Conservation (phyloP, 1,140 invertebrate genomes). For the Temnothorax curvispinosus region DNA sequence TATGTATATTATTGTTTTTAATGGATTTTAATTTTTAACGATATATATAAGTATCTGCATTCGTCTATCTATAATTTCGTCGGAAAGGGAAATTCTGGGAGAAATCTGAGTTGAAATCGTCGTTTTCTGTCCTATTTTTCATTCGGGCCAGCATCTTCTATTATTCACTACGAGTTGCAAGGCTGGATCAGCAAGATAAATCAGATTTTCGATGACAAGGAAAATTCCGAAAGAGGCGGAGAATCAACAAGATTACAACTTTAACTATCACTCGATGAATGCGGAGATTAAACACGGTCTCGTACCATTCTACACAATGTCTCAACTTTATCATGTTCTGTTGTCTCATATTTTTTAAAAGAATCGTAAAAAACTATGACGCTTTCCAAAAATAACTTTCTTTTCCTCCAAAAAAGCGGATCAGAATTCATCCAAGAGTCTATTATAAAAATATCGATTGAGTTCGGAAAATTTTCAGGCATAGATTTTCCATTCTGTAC, state of each 20-base stretch:
- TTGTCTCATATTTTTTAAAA: neutral
- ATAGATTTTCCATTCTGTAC: neutral
- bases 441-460: neutral
- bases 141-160: neutral
- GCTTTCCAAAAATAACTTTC: neutral
- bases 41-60: neutral
- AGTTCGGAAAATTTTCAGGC: neutral
- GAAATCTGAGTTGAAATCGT: neutral
- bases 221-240: constrained; percentile 27
- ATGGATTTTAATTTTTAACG: neutral
- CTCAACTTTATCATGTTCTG: neutral
- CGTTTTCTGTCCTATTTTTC: neutral
- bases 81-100: neutral
- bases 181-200: constrained; percentile 51
- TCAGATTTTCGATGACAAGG: constrained; percentile 52
- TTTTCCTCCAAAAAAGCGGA: neutral
- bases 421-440: neutral
- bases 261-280: constrained; percentile 39
- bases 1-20: neutral
- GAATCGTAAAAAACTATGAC: neutral
- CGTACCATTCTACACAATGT: constrained; percentile 2
- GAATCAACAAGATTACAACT: constrained; percentile 48
- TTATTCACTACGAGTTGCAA: constrained; percentile 29
- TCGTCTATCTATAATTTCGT: neutral
- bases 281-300: constrained; percentile 11